Conservation (phyloP, 2,113 vertebrate genomes). For the Glaucidium brasilianum region DNA sequence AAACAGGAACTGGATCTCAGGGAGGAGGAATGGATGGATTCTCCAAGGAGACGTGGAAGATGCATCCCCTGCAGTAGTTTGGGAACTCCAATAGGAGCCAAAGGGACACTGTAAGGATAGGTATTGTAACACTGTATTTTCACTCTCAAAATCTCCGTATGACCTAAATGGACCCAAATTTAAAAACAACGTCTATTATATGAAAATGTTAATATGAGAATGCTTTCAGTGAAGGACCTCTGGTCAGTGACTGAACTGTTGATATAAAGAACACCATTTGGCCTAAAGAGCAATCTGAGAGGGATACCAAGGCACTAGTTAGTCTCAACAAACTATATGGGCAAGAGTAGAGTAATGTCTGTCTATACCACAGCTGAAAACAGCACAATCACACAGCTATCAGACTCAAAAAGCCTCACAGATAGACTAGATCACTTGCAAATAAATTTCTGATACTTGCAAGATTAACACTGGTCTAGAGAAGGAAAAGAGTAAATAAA, state of each 20-base stretch:
- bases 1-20: neutral
- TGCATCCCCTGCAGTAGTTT: neutral
- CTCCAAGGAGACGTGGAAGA: neutral
- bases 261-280: neutral
- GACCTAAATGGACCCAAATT: neutral
- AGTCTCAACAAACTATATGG: neutral
- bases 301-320: neutral
- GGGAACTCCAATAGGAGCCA: neutral
- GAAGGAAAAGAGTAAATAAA: neutral
- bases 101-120: neutral
- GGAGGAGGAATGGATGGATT: neutral
- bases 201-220: neutral
- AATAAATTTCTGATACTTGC: neutral
- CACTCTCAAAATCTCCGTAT: neutral
- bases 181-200: neutral
- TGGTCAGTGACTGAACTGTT: neutral
- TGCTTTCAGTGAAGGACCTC: neutral
- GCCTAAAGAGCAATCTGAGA: neutral
- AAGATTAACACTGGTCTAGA: neutral
- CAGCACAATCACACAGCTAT: neutral
- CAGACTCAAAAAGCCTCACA: neutral
- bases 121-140: neutral
- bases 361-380: neutral
- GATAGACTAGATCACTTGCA: neutral
- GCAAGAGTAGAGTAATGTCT: neutral